Evolutionary conservation across 2,113 vertebrate genomes (phyloP).

Genomic region (Gila orcuttii): DNA sequence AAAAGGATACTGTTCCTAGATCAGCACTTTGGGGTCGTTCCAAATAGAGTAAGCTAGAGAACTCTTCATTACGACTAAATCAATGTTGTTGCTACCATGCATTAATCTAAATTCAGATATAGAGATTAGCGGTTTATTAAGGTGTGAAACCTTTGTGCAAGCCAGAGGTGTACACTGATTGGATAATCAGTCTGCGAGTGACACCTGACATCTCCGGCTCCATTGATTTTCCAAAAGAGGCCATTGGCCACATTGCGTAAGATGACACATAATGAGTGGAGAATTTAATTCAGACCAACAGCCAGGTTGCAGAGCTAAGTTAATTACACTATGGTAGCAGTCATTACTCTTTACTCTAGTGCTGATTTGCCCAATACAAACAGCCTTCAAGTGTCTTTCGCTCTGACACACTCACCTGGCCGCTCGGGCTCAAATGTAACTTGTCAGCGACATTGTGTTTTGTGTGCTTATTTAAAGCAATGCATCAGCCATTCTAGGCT

Average conservation of each 20-base stretch:
- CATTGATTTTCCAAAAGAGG: conserved; percentile 71
- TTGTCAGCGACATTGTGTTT: conserved; percentile 38
- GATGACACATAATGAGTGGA: conserved; percentile 79
- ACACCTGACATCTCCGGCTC: conserved; percentile 69
- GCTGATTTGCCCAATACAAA: conserved; percentile 77
- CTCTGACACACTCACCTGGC: conserved; percentile 38
- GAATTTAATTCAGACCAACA: conserved; percentile 75
- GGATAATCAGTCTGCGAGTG: conserved; percentile 69
- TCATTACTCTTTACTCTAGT: conserved; percentile 72
- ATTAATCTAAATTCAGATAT: conserved; percentile 27
- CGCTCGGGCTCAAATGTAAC: conserved; percentile 31
- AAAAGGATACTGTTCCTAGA: background rate
- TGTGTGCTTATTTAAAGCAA: conserved; percentile 37
- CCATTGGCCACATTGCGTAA: conserved; percentile 67
- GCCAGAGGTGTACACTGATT: conserved; percentile 45
- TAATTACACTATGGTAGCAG: conserved; percentile 67
- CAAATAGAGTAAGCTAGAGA: background rate
- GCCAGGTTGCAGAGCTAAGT: conserved; percentile 61
- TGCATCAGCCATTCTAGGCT: background rate
- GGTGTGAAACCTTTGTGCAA: conserved; percentile 26
- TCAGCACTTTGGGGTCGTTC: conserved; percentile 1
- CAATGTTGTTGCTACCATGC: conserved; percentile 17
- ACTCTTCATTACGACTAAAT: conserved; percentile 14
- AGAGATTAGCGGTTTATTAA: conserved; percentile 29
- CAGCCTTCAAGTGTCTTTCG: conserved; percentile 56